Evolutionary conservation across 2,113 vertebrate genomes (phyloP), one percentile per base, ranked within the genome.

Genomic region (Empidonax traillii): DNA sequence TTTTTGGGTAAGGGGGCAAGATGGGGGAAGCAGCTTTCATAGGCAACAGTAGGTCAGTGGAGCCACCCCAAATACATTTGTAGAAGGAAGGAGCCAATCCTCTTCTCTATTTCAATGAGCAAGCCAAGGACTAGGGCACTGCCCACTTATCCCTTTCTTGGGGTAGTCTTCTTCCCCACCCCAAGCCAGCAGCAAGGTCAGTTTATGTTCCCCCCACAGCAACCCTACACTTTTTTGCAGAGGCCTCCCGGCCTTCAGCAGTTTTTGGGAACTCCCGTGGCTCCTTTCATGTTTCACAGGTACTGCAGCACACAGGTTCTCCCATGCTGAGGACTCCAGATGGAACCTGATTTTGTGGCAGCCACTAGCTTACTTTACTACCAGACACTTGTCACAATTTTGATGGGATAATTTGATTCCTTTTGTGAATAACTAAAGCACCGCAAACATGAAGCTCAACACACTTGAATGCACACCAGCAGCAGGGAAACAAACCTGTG

Each of bases 301-400:
- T 44, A 46, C 24, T 21, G 47, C 27, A 47, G 59, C 21, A 27
- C 67, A 24, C 30, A 77, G 53, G 9, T 47, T 71, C 39, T 85
- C 28, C 33, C 43, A 59, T 0, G 0, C 30, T 66, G 55, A 51
- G 61, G 53, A 39, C n/a, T 80, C 63, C 49, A 65, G 37, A 41
- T 76, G 71, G 31, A 86, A 62, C 31, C 22, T 77, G 16, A 49
- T 72, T 73, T 82, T 56, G n/a, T 61, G 58, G 46, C 41, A 80
- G 21, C 39, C 44, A 23, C 8, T 20, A 10, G 6, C 24, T 85
- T 33, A 1, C 46, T 87, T 82, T 61, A 37, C 30, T 55, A 5
- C 5, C 44, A 75, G 37, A 17, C 44, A 19, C n/a, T 61, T 47
- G n/a, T n/a, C 0, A 0, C 28, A n/a, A 7, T 73, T 78, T 62